Conservation (phyloP, 2,113 vertebrate species). For the Pedionomus torquatus region DNA sequence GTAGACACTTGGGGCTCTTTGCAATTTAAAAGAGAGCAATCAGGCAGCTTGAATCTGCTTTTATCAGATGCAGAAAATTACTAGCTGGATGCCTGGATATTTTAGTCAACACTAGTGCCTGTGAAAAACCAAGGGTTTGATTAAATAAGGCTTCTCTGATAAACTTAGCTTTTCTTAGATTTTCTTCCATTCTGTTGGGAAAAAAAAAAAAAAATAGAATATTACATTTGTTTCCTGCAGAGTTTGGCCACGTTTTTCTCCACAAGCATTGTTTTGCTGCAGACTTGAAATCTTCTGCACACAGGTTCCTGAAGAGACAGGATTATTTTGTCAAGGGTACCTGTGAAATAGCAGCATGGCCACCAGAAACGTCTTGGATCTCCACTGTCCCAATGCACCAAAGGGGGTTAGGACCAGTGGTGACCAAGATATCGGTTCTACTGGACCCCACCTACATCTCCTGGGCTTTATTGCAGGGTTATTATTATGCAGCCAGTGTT, state of each 20-base stretch:
- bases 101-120: constrained; percentile 48
- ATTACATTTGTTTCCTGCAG: neutral
- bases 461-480: neutral
- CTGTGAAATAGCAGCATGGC: neutral
- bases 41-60: constrained; percentile 53
- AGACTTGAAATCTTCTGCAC: neutral
- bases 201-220: neutral
- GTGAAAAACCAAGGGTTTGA: constrained; percentile 41
- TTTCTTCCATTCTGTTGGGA: neutral
- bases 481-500: neutral
- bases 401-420: fast-evolving
- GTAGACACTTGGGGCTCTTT: constrained; percentile 40
- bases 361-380: neutral
- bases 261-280: neutral
- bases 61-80: constrained; percentile 52
- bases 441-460: fast-evolving
- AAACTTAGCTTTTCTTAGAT: constrained; percentile 51
- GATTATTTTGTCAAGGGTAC: fast-evolving
- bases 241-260: neutral
- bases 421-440: fast-evolving
- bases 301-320: neutral
- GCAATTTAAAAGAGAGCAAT: constrained; percentile 48
- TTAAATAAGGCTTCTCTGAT: constrained; percentile 50
- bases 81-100: constrained; percentile 43
- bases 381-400: fast-evolving